A percentile compares a stretch with the other conserved stretches of the same genome.
Evolutionary conservation across 2,888 invertebrate species (phyloP).

Genomic region (Drosophila maculinotata): DNA sequence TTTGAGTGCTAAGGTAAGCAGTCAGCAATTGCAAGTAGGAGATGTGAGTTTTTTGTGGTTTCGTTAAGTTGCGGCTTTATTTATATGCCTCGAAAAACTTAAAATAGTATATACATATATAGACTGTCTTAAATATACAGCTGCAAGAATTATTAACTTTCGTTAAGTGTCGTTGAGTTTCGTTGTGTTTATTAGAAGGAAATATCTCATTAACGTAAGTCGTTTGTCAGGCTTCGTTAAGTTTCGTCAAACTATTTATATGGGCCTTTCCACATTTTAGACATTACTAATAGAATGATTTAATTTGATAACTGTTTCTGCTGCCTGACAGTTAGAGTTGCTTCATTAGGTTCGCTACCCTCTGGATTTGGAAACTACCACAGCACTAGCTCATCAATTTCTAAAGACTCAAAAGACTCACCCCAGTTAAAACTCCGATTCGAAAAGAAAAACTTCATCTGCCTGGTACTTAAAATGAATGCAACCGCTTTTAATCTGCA

Average conservation of each 20-base stretch:
- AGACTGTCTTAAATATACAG: not conserved
- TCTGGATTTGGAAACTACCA: conserved; percentile 1
- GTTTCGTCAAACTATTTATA: conserved; percentile 6
- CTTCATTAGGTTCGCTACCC: conserved; percentile 19
- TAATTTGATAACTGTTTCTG: no score
- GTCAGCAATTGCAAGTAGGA: not conserved
- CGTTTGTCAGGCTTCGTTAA: conserved; percentile 2
- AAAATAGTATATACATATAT: no score
- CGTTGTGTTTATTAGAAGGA: not conserved
- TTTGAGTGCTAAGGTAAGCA: not conserved
- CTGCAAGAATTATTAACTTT: not conserved
- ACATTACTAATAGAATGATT: no score
- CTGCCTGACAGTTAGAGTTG: conserved; percentile 12
- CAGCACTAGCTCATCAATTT: conserved; percentile 19
- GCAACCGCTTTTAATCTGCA: conserved; percentile 58
- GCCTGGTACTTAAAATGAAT: conserved; percentile 35
- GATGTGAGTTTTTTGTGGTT: not conserved
- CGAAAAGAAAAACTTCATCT: conserved; percentile 19
- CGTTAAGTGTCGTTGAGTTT: conserved; percentile 10
- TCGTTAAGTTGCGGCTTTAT: conserved; percentile 10
- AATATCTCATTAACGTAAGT: not conserved
- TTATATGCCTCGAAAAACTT: no score
- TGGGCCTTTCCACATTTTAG: no score
- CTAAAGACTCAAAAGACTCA: conserved; percentile 12
- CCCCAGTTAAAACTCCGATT: conserved; percentile 18